Evolutionary conservation across 1,140 invertebrate genomes (phyloP).

Genomic region (Papilio glaucus): DNA sequence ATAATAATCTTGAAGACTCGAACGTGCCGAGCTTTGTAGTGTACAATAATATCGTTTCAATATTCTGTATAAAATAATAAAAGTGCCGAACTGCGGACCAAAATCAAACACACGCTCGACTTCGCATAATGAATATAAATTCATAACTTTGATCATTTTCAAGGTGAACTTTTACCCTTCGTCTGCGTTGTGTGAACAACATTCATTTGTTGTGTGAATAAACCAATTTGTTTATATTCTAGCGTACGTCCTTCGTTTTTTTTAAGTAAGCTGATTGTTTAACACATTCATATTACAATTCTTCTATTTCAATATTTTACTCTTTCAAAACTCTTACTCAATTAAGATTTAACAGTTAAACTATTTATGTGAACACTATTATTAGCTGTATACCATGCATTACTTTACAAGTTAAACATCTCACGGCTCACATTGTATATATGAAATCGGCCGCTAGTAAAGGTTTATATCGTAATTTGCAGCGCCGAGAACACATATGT

Average conservation of each 20-base stretch:
- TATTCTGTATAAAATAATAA: conserved; percentile 26
- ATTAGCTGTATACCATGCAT: no score
- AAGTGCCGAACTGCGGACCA: not conserved
- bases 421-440: no score
- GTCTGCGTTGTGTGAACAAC: conserved; percentile 16
- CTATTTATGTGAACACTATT: no score
- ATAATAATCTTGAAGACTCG: not conserved
- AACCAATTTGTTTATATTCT: not conserved
- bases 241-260: not conserved
- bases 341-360: no score
- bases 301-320: not conserved
- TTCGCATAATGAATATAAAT: conserved; percentile 30
- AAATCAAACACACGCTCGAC: conserved; percentile 15
- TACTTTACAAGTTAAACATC: no score
- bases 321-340: no score
- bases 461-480: no score
- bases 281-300: not conserved
- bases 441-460: no score
- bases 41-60: not conserved
- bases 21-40: conserved; percentile 17
- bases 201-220: conserved; percentile 1
- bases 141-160: not conserved
- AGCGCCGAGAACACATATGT: no score
- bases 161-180: conserved; percentile 34
- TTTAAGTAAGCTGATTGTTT: not conserved